These are phyloP conservation scores for Amphiura filiformis DNA, from an alignment of 35 echinoderm and acorn worm genomes.

Conservation along the genomic window DNA sequence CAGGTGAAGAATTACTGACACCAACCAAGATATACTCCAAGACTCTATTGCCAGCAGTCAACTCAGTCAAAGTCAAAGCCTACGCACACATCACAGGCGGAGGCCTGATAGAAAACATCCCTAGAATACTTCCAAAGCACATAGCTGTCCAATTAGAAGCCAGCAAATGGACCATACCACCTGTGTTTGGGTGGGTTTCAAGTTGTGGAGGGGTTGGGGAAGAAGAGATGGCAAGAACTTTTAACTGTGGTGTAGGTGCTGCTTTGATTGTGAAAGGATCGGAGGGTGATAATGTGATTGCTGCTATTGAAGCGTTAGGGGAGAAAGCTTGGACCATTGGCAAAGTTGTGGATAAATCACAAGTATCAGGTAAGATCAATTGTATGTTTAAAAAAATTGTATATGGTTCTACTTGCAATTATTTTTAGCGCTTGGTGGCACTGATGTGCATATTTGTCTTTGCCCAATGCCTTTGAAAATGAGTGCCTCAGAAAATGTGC, in stretches of 20 bases:
- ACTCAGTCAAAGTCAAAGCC: conserved; percentile 76
- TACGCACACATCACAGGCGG: conserved; percentile 99
- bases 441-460: no score
- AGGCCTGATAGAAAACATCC: conserved; percentile 92
- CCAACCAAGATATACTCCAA: conserved; percentile 98
- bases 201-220: conserved; percentile 63
- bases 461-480: no score
- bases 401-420: neutral
- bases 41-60: conserved; percentile 70
- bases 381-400: neutral
- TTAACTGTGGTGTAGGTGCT: conserved; percentile 94
- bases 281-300: conserved; percentile 44
- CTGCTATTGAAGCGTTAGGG: conserved; percentile 36
- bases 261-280: conserved; percentile 48
- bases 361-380: neutral
- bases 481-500: no score
- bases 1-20: conserved; percentile 83
- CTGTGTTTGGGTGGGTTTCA: conserved; percentile 94
- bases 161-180: conserved; percentile 68
- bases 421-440: no score
- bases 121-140: conserved; percentile 69
- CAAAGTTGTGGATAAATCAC: conserved; percentile 29
- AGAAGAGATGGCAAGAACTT: conserved; percentile 91
- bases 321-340: conserved; percentile 81
- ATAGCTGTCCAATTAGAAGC: conserved; percentile 77